Evolutionary conservation across 1,140 invertebrate species (phyloP), one percentile per base, ranked within the genome.

Genomic region (Drosophila micromelanica): DNA sequence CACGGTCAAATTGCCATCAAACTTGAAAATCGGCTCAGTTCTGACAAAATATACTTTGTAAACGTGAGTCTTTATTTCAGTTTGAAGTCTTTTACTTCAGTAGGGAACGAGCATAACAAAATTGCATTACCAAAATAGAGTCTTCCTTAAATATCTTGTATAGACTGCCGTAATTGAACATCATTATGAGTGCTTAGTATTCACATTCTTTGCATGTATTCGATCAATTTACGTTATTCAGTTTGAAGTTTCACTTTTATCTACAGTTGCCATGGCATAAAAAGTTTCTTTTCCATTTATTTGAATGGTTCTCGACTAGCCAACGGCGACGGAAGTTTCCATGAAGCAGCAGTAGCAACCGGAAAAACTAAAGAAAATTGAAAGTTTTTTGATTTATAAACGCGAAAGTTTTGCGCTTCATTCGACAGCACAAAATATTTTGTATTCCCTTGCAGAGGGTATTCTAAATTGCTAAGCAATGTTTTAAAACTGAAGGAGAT

Each of bases 361-460:
- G 61, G 23, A 61, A 69, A 62, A 69, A 62, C 59, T 63, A 69
- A 64, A 69, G 71, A 86, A 86, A 80, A 75, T 81, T 64, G 70
- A 87, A 86, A 81, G 82, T 86, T 86, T 85, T 27, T 81, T 86
- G 74, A 87, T 80, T 81, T 86, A 78, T 78, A 86, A 78, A 69
- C 80, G 80, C 30, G 73, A 70, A 85, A 84, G 59, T 80, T 84
- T 85, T 59, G 49, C 82, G 76, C 72, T 84, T 65, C 71, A 69
- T 64, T 82, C 75, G 49, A 71, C 71, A 70, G 70, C 35, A 59
- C 45, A 42, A 67, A 69, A 54, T 51, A 56, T 38, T 51, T 52
- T 64, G 56, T 48, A 76, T 56, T 71, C 35, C 48, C 45, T 40
- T 2, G 6, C 35, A 43, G 27, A 43, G 13, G 13, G 40, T 43